These are phyloP conservation scores for Gymnoscopelus microlampas DNA, from an alignment of 2,797 vertebrate genomes.

Conservation along the genomic window DNA sequence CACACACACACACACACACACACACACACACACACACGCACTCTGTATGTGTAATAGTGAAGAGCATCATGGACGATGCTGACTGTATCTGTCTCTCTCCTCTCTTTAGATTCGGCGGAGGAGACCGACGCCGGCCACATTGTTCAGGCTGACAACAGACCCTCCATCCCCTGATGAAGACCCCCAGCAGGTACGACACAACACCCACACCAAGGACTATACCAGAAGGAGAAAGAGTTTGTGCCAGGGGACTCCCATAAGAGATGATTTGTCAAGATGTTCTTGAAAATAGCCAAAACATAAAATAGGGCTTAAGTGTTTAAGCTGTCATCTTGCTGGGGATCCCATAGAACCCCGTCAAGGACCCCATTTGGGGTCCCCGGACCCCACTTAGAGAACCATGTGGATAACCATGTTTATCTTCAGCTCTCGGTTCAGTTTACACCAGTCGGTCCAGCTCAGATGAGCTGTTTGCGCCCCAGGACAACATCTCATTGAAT, in stretches of 20 bases:
- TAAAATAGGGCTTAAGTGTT: too few relatives aligned
- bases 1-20: too few relatives aligned
- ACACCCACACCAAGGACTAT: too few relatives aligned
- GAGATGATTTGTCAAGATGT: background rate
- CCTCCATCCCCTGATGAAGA: conserved; percentile 92
- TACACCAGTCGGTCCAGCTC: too few relatives aligned
- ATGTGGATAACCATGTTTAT: too few relatives aligned
- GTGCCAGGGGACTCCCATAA: background rate
- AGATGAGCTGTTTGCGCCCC: too few relatives aligned
- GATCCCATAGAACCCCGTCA: too few relatives aligned
- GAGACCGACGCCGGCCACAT: conserved; percentile 92
- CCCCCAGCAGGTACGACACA: conserved; percentile 82
- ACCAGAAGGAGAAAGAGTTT: background rate
- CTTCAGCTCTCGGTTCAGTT: too few relatives aligned
- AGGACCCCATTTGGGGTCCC: too few relatives aligned
- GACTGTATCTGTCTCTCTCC: conserved; percentile 11
- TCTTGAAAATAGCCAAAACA: background rate
- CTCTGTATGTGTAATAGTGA: conserved; percentile 15
- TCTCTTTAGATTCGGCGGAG: conserved; percentile 87
- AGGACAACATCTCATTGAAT: too few relatives aligned
- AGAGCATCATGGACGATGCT: background rate
- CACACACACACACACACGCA: too few relatives aligned
- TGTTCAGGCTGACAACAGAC: conserved; percentile 90
- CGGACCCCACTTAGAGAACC: too few relatives aligned
- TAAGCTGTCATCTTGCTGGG: background rate